These are phyloP conservation scores for Malacoraja senta DNA, from an alignment of 2,797 vertebrate species.

Conservation along the genomic window DNA sequence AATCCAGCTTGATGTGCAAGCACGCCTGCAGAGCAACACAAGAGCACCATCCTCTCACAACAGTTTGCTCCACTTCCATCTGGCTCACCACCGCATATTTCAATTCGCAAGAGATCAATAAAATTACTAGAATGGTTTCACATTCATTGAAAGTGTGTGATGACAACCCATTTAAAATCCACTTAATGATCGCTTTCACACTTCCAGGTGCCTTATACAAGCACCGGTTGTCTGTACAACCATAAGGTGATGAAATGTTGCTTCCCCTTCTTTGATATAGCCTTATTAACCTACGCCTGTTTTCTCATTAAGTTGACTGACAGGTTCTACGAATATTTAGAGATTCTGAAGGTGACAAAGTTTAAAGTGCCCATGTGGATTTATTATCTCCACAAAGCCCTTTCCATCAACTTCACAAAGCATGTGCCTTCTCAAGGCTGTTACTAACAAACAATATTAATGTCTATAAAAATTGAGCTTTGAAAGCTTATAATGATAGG, in stretches of 20 bases:
- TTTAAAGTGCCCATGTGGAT: constrained; percentile 21
- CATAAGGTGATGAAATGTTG: constrained; percentile 66
- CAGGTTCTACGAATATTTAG: constrained; percentile 31
- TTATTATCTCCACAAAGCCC: background rate
- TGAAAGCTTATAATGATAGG: background rate
- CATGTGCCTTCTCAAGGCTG: background rate
- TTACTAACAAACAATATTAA: background rate
- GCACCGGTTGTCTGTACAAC: constrained; percentile 67
- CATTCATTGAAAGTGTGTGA: constrained; percentile 54
- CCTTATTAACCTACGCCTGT: constrained; percentile 30
- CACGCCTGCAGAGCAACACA: constrained; percentile 30
- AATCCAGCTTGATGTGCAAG: constrained; percentile 37
- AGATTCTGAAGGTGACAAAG: constrained; percentile 28
- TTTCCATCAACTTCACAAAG: background rate
- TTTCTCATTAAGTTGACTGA: constrained; percentile 37
- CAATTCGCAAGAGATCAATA: constrained; percentile 62
- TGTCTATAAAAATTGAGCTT: background rate
- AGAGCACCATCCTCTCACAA: constrained; percentile 33
- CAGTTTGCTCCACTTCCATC: constrained; percentile 46
- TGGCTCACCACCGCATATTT: constrained; percentile 48
- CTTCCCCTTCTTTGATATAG: constrained; percentile 55
- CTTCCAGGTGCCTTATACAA: constrained; percentile 70
- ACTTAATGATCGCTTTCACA: constrained; percentile 77
- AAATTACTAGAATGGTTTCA: constrained; percentile 53
- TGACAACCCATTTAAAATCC: constrained; percentile 73